Evolutionary conservation across 2,797 vertebrate species (phyloP).

Genomic region (Typhlichthys eigenmanni): DNA sequence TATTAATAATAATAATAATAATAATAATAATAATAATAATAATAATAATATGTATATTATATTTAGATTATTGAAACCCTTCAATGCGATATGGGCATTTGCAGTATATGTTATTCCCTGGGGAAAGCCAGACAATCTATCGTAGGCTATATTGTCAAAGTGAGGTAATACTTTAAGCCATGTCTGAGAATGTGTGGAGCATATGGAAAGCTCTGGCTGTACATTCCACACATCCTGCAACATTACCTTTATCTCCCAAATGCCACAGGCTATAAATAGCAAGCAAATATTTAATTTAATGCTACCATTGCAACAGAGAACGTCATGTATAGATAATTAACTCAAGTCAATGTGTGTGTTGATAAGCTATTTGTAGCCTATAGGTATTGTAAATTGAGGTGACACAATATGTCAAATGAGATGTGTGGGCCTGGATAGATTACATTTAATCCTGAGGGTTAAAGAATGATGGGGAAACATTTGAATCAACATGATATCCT

Average conservation of each 20-base stretch:
- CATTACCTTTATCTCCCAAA: constrained; percentile 62
- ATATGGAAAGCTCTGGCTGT: constrained; percentile 30
- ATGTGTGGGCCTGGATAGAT: too few relatives aligned
- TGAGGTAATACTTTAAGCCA: constrained; percentile 46
- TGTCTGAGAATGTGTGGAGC: constrained; percentile 33
- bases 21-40: too few relatives aligned
- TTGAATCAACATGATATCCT: constrained; percentile 40
- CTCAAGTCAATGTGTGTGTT: neutral
- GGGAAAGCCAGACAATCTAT: constrained; percentile 22
- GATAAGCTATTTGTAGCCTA: constrained; percentile 3
- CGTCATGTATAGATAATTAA: constrained; percentile 5
- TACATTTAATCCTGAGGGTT: neutral
- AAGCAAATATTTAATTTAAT: constrained; percentile 57
- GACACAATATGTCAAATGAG: too few relatives aligned
- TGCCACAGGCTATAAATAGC: constrained; percentile 66
- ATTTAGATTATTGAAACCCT: neutral
- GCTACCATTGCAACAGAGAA: constrained; percentile 29
- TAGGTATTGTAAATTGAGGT: neutral
- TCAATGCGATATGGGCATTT: neutral
- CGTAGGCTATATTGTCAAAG: constrained; percentile 29
- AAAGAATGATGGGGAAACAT: constrained; percentile 21
- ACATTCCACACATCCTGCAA: constrained; percentile 42
- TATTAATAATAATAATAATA: too few relatives aligned
- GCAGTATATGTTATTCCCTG: constrained; percentile 7
- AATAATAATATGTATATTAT: too few relatives aligned